phyloP scores from a whole-genome alignment of 2,888 invertebrate species.

The Suillia variegata region DNA sequence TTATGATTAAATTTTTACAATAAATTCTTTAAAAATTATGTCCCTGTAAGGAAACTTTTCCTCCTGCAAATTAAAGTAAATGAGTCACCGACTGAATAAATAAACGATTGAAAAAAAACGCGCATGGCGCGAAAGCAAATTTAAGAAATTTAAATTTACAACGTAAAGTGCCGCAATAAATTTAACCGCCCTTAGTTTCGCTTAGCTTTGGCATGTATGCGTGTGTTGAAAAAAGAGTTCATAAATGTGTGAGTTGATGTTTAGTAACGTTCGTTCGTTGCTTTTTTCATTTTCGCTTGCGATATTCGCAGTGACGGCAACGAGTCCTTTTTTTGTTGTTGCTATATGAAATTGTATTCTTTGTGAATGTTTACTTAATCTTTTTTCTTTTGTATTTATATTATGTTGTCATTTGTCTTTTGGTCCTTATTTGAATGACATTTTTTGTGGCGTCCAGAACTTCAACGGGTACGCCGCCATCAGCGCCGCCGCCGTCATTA shows the following conservation, averaged over 20 bases:
- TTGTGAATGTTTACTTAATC: neutral
- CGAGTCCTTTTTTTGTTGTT: neutral
- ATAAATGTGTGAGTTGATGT: neutral
- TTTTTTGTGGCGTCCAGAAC: neutral
- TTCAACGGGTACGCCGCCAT: neutral
- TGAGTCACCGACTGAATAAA: too few relatives aligned
- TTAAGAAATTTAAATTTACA: neutral
- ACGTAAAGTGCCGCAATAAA: neutral
- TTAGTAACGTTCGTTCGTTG: neutral
- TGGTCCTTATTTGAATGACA: neutral
- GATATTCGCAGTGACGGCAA: too few relatives aligned
- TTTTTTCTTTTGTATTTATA: neutral
- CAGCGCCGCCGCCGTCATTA: neutral
- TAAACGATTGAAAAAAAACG: too few relatives aligned
- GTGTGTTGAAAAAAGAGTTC: neutral
- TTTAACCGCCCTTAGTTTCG: neutral
- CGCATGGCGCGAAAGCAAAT: too few relatives aligned
- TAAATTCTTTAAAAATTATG: too few relatives aligned
- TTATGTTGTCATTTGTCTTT: conserved; percentile 1
- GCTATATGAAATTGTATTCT: neutral
- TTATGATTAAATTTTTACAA: too few relatives aligned
- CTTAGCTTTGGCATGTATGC: neutral
- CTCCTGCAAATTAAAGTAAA: too few relatives aligned
- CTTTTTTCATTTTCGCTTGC: neutral
- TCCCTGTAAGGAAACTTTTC: too few relatives aligned